Evolutionary conservation across 53 echinoderm and acorn worm genomes (phyloP), one percentile per base, ranked within the genome.

Genomic region (Hippasteria phrygiana): DNA sequence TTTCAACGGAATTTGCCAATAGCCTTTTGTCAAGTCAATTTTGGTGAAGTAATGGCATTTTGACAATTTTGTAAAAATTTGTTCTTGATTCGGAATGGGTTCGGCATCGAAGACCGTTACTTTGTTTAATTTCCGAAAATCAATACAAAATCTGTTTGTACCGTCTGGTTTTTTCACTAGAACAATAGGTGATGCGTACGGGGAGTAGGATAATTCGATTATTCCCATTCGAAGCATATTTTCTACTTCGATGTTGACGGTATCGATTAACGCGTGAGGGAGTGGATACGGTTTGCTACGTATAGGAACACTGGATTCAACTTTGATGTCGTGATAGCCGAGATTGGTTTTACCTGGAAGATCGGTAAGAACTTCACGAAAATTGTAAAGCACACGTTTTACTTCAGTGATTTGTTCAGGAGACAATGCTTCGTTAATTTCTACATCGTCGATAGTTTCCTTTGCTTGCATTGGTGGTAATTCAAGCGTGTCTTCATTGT

Each of bases 101-200:
- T 92, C 92, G 4, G 94, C 87, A 59, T 94, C 94, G 24, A 92
- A 94, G 5, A 90, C 79, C 2, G 94, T 94, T n/a, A n/a, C n/a
- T n/a, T n/a, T n/a, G n/a, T n/a, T n/a, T n/a, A n/a, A n/a, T n/a
- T n/a, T n/a, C n/a, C 92, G 63, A 38, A 94, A 87, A 55, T 94
- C 94, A 8, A 92, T 46, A 16, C 94, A 94, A 37, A 94, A 87
- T 65, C 94, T 71, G 51, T 92, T 92, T 18, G 87, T 74, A 13
- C 91, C 84, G 43, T 94, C 94, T 35, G 43, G 35, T 34, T 94
- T 94, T 18, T 70, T 82, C 0, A 91, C 91, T 5, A 93, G 11
- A 2, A 95, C 95, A 9, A 91, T 79, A 0, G 95, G 95, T 4
- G 93, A 88, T 3, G 93, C 87, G 38, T 90, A 95, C 1, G 93